Percentiles rank a stretch among this genome's conserved stretches.
These are phyloP conservation scores for Enteromius fasciolatus DNA, from an alignment of 2,797 vertebrate species.

Conservation along the genomic window DNA sequence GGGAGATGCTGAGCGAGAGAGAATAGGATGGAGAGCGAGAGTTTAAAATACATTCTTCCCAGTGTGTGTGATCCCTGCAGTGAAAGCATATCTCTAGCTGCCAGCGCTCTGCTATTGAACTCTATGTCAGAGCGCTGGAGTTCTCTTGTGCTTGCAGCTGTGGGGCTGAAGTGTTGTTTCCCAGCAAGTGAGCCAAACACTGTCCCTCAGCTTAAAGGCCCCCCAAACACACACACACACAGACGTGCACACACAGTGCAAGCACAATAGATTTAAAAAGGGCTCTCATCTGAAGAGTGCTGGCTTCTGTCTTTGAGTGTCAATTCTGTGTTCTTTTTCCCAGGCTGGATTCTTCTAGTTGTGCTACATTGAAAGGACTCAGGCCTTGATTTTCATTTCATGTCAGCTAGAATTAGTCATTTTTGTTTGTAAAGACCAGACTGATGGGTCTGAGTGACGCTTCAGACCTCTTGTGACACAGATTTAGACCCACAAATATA, in stretches of 20 bases:
- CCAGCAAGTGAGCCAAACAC: conserved; percentile 85
- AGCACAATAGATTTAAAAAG: conserved; percentile 73
- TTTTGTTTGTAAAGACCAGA: conserved; percentile 66
- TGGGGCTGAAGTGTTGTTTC: conserved; percentile 86
- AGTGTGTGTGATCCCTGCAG: conserved; percentile 83
- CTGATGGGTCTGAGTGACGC: conserved; percentile 3
- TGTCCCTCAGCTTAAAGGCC: conserved; percentile 80
- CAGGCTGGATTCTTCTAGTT: conserved; percentile 51
- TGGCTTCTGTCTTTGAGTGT: conserved; percentile 73
- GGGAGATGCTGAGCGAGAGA: conserved; percentile 68
- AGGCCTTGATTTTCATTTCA: conserved; percentile 68
- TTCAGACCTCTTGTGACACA: background rate
- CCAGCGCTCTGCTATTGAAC: conserved; percentile 84
- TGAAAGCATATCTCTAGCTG: conserved; percentile 81
- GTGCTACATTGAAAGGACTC: conserved; percentile 30
- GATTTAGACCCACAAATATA: background rate
- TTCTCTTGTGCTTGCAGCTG: conserved; percentile 85
- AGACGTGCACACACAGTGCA: conserved; percentile 31
- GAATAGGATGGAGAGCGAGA: conserved; percentile 54
- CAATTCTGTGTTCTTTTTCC: conserved; percentile 67
- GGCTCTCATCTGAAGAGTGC: conserved; percentile 71
- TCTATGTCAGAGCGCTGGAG: conserved; percentile 81
- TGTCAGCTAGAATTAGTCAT: conserved; percentile 72
- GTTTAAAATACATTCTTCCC: conserved; percentile 84
- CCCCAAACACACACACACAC: conserved; percentile 65